Evolutionary conservation across 35 echinoderm and acorn worm species (phyloP).

Genomic region (Ophiothrix spiculata): DNA sequence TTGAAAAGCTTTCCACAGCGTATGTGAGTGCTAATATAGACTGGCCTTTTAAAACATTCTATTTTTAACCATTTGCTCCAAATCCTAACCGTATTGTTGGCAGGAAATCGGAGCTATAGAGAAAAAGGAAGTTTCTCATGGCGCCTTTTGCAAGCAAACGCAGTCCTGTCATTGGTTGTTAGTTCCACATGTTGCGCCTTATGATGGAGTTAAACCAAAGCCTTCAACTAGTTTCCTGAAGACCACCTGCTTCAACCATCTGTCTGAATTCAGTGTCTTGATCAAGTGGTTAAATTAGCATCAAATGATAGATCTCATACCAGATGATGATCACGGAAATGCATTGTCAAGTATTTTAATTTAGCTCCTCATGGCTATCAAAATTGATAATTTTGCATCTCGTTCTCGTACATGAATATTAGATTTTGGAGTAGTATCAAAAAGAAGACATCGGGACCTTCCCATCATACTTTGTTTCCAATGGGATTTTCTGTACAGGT

Average conservation of each 20-base stretch:
- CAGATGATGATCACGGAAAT: no score
- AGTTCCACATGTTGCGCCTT: constrained; percentile 10
- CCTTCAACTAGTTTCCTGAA: not conserved
- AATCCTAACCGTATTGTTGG: not conserved
- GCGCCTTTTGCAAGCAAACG: not conserved
- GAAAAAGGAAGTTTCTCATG: not conserved
- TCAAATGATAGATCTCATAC: no score
- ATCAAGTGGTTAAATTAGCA: no score
- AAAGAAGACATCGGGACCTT: no score
- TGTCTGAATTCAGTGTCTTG: no score
- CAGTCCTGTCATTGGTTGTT: not conserved
- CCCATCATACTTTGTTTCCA: no score
- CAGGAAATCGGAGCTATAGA: not conserved
- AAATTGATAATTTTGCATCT: no score
- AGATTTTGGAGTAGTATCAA: no score
- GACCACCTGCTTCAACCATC: not conserved
- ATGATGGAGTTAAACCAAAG: not conserved
- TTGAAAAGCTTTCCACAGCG: not conserved
- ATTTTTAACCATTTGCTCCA: not conserved
- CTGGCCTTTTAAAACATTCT: not conserved
- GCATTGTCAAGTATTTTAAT: no score
- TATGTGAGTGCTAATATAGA: not conserved
- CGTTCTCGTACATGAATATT: no score
- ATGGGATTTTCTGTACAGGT: no score
- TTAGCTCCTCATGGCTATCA: no score